Evolutionary conservation across 30 jellyfish, hydroid and myxozoan species (phyloP).

Genomic region (Aurelia aurita complex sp. Pacific): DNA sequence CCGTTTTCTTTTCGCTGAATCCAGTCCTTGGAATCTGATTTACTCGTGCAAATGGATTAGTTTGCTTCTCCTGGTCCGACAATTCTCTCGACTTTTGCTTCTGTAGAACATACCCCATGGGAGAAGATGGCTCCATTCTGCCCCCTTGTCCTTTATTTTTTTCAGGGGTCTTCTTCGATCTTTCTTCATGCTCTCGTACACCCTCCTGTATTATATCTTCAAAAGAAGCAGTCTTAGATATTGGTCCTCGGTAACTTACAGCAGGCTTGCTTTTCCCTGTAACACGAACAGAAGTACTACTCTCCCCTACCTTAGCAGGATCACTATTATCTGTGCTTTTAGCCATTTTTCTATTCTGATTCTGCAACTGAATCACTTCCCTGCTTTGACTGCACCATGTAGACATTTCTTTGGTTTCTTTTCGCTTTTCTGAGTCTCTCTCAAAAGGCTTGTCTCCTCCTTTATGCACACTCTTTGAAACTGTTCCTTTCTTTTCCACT

Average conservation of each 20-base stretch:
- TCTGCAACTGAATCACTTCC: no score
- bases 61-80: not conserved
- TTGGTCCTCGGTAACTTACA: not conserved
- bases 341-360: no score
- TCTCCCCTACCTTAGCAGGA: not conserved
- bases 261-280: not conserved
- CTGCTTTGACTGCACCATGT: no score
- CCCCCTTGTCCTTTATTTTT: not conserved
- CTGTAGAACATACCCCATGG: no score
- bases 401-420: not conserved
- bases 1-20: not conserved
- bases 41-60: conserved; percentile 39
- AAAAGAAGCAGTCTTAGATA: conserved; percentile 2
- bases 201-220: conserved; percentile 26
- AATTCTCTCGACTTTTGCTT: no score
- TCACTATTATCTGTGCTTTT: not conserved
- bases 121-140: not conserved
- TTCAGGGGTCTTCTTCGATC: not conserved
- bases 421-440: no score
- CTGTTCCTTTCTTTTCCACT: not conserved
- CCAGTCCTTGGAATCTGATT: not conserved
- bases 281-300: not conserved
- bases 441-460: conserved; percentile 4
- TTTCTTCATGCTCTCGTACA: conserved; percentile 10
- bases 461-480: not conserved